Evolutionary conservation across 2,797 vertebrate genomes (phyloP).

Genomic region (Bradypodion ventrale): DNA sequence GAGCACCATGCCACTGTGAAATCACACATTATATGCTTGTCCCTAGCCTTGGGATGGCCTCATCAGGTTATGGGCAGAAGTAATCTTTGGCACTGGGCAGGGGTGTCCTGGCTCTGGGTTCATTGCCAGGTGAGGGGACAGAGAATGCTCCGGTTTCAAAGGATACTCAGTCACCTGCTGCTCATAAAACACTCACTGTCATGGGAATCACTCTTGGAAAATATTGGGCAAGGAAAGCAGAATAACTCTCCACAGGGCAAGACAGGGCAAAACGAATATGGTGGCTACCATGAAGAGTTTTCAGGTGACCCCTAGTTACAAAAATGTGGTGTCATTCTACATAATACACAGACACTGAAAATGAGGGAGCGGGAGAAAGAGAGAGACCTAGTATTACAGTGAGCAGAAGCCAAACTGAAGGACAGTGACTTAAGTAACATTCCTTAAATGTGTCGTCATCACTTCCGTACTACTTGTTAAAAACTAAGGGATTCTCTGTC

Average conservation of each 20-base stretch:
- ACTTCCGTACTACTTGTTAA: not conserved
- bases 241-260: conserved; percentile 14
- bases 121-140: conserved; percentile 67
- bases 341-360: too few species aligned
- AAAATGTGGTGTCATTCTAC: not conserved
- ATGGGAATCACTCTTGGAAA: conserved; percentile 32
- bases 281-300: not conserved
- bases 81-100: conserved; percentile 58
- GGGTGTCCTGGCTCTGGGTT: conserved; percentile 55
- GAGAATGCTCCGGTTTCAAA: conserved; percentile 63
- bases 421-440: not conserved
- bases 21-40: conserved; percentile 34
- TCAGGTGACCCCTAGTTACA: conserved; percentile 1
- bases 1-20: conserved; percentile 31
- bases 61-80: conserved; percentile 17
- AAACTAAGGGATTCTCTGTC: not conserved
- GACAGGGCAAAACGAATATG: conserved; percentile 1
- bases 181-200: conserved; percentile 70
- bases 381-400: not conserved
- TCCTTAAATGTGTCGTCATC: not conserved
- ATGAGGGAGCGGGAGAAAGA: too few species aligned
- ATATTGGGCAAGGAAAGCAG: conserved; percentile 33
- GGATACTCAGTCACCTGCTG: conserved; percentile 63
- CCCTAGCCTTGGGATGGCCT: conserved; percentile 7
- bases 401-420: not conserved